A percentile compares a stretch with the other conserved stretches of the same genome.
These are phyloP conservation scores for Strix aluco DNA, from an alignment of 2,113 vertebrate species.

Conservation along the genomic window DNA sequence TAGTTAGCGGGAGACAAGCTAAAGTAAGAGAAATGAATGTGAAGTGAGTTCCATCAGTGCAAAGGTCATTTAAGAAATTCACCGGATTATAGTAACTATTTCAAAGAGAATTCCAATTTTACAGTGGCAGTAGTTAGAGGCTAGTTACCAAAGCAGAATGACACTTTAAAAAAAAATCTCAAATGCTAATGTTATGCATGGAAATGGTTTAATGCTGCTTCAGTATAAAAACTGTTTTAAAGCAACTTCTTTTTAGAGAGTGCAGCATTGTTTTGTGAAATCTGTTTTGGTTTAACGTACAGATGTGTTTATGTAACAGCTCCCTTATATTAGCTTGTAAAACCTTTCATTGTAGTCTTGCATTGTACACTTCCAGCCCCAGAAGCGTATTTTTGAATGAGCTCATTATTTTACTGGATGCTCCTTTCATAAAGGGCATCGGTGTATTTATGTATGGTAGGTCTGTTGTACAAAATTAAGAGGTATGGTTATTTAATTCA, in stretches of 20 bases:
- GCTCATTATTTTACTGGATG: not conserved
- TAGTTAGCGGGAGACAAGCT: not conserved
- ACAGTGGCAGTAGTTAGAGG: not conserved
- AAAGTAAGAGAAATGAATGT: not conserved
- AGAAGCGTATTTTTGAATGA: not conserved
- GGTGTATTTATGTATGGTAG: not conserved
- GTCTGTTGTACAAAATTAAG: not conserved
- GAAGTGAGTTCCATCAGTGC: not conserved
- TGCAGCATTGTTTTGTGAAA: not conserved
- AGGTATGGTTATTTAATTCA: not conserved
- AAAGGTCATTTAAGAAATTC: not conserved
- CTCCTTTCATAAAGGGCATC: not conserved
- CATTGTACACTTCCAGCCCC: not conserved
- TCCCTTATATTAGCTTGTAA: slow-evolving; percentile 29
- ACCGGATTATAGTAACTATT: not conserved
- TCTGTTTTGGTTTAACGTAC: slow-evolving; percentile 44
- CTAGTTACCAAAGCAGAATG: not conserved
- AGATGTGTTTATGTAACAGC: slow-evolving; percentile 48
- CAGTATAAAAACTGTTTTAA: not conserved
- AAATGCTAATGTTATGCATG: not conserved
- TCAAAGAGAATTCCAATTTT: not conserved
- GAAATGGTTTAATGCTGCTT: not conserved
- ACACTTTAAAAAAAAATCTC: not conserved
- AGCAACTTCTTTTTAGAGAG: not conserved
- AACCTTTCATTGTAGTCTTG: slow-evolving; percentile 5